Conservation (phyloP, 2,888 invertebrate species). For the Melanotus villosus region DNA sequence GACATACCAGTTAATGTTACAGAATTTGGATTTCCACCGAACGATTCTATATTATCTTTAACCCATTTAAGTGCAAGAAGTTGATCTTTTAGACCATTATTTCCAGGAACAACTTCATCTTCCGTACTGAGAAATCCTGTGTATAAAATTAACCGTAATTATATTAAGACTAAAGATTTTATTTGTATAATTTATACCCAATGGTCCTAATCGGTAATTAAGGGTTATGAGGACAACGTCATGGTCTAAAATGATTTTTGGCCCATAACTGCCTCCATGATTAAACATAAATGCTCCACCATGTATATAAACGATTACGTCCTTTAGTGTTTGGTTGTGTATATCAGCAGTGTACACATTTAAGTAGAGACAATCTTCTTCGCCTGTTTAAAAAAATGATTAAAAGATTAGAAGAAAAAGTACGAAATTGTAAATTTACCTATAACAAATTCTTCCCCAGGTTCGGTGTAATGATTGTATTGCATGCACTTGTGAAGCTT, state of each 20-base stretch:
- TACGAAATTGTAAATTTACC: constrained; percentile 47
- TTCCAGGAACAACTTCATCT: constrained; percentile 78
- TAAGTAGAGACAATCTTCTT: constrained; percentile 78
- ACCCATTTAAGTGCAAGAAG: constrained; percentile 80
- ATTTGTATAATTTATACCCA: constrained; percentile 71
- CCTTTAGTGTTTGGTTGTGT: constrained; percentile 55
- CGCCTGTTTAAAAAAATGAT: constrained; percentile 68
- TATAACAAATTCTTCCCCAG: constrained; percentile 52
- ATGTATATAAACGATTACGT: constrained; percentile 78
- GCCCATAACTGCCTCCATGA: constrained; percentile 70
- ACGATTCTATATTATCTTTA: constrained; percentile 76
- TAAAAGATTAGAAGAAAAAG: constrained; percentile 8
- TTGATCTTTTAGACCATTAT: constrained; percentile 84
- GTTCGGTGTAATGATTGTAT: constrained; percentile 58
- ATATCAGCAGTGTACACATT: constrained; percentile 74
- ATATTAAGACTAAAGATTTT: not conserved
- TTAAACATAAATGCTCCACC: constrained; percentile 82
- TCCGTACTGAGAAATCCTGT: constrained; percentile 83
- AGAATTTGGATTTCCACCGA: constrained; percentile 80
- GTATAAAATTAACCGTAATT: constrained; percentile 7
- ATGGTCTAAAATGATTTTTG: constrained; percentile 74
- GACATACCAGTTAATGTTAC: constrained; percentile 80
- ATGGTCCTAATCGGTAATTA: constrained; percentile 80
- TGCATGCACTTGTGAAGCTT: constrained; percentile 65
- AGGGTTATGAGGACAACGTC: constrained; percentile 78